Conservation (phyloP, 2,113 vertebrate species). For the Ochotona princeps region DNA sequence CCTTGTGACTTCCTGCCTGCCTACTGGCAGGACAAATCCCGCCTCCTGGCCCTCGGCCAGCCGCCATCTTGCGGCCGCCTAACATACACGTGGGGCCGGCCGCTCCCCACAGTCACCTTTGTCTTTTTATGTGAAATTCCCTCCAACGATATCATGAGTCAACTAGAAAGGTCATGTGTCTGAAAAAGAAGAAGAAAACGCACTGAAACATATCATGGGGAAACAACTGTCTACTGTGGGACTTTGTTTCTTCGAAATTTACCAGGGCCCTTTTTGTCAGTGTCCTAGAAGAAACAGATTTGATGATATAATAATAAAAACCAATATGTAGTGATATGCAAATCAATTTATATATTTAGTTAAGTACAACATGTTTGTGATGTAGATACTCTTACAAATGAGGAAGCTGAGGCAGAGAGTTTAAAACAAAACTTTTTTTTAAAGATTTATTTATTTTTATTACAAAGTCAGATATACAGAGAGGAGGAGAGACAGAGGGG, state of each 20-base stretch:
- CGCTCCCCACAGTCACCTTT: too few species aligned
- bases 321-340: neutral
- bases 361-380: neutral
- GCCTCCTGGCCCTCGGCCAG: too few species aligned
- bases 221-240: neutral
- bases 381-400: constrained; percentile 28
- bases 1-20: too few species aligned
- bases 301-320: constrained; percentile 33
- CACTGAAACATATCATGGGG: neutral
- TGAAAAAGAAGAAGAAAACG: neutral
- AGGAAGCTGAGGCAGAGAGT: neutral
- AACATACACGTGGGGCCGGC: too few species aligned
- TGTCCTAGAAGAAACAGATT: neutral
- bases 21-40: too few species aligned
- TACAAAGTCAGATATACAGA: too few species aligned
- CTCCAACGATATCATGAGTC: neutral
- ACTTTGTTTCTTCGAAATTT: constrained; percentile 9
- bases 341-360: constrained; percentile 12
- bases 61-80: too few species aligned
- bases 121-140: too few species aligned
- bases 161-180: neutral
- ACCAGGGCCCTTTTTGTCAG: neutral
- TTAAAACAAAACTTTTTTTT: too few species aligned
- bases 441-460: too few species aligned
- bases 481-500: too few species aligned